Percentiles rank a stretch among this genome's conserved stretches.
phyloP scores from a whole-genome alignment of 1,140 invertebrate genomes.

The Branchinecta lindahli region DNA sequence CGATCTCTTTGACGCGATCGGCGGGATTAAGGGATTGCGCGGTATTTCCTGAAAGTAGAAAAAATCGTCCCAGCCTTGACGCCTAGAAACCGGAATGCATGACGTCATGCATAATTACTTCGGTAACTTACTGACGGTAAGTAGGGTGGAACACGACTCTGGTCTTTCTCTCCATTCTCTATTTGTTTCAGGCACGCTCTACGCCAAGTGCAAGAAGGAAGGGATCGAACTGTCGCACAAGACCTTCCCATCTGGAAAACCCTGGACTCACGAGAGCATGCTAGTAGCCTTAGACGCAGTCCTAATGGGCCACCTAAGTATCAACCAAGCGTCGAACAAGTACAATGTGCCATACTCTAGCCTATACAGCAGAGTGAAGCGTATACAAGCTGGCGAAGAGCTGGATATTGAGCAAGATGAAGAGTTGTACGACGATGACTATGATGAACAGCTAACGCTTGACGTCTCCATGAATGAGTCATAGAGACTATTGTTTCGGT shows the following conservation, averaged over 20 bases:
- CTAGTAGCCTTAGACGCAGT: constrained; percentile 71
- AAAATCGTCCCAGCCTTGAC: too few species aligned
- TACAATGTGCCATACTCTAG: constrained; percentile 78
- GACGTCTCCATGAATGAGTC: not conserved
- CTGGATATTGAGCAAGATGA: constrained; percentile 12
- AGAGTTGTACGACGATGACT: not conserved
- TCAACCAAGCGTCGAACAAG: constrained; percentile 82
- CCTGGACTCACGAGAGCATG: constrained; percentile 80
- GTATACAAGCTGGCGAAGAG: constrained; percentile 23
- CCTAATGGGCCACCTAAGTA: constrained; percentile 73
- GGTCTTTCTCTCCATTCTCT: not conserved
- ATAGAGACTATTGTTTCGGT: too few species aligned
- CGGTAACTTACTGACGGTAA: too few species aligned
- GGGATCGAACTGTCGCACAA: constrained; percentile 51
- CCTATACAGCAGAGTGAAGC: constrained; percentile 66
- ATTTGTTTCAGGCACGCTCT: constrained; percentile 46
- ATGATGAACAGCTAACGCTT: not conserved
- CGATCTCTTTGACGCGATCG: too few species aligned
- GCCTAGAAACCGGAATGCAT: too few species aligned
- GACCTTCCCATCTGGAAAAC: constrained; percentile 51
- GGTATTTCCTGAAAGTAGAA: too few species aligned
- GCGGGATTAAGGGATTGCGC: too few species aligned
- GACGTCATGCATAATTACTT: too few species aligned
- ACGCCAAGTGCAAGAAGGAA: constrained; percentile 69
- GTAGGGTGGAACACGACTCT: too few species aligned